A percentile compares a stretch with the other conserved stretches of the same genome.
Conservation (phyloP, 2,113 vertebrate species). For the Laticauda colubrina region DNA sequence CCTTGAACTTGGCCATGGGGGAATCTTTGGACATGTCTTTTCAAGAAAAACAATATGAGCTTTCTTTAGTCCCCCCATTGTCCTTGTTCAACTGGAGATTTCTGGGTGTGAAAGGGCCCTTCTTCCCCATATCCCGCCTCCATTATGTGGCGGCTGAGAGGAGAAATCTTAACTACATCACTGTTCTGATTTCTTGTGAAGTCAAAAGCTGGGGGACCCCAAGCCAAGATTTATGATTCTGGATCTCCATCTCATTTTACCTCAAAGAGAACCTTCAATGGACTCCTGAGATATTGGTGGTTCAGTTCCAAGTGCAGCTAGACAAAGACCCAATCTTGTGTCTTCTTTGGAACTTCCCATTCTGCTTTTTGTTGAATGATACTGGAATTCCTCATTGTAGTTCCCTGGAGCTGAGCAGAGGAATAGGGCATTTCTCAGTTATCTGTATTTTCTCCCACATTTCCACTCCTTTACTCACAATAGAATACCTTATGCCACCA, state of each 20-base stretch:
- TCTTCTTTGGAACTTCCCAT: background rate
- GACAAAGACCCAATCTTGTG: background rate
- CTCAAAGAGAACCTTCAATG: background rate
- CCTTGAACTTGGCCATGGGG: constrained; percentile 67
- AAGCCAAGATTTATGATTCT: background rate
- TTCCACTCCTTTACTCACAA: background rate
- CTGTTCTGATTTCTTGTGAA: constrained; percentile 30
- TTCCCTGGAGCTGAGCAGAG: background rate
- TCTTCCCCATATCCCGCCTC: constrained; percentile 11
- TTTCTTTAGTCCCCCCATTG: constrained; percentile 38
- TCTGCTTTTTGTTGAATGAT: background rate
- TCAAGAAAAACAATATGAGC: constrained; percentile 50
- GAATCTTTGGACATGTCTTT: constrained; percentile 56
- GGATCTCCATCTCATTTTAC: background rate
- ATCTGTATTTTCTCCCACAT: background rate
- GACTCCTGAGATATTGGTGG: background rate
- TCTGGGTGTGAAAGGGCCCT: constrained; percentile 57
- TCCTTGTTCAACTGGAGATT: constrained; percentile 53
- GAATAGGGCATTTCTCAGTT: background rate
- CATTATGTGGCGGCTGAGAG: constrained; percentile 45
- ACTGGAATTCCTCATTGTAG: background rate
- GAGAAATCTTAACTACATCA: constrained; percentile 45
- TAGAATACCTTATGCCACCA: too few relatives aligned
- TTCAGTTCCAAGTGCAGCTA: background rate
- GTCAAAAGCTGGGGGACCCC: constrained; percentile 45